Base-by-base conservation (phyloP, 30 jellyfish, hydroid and myxozoan genomes). In the Aurelia aurita region DNA sequence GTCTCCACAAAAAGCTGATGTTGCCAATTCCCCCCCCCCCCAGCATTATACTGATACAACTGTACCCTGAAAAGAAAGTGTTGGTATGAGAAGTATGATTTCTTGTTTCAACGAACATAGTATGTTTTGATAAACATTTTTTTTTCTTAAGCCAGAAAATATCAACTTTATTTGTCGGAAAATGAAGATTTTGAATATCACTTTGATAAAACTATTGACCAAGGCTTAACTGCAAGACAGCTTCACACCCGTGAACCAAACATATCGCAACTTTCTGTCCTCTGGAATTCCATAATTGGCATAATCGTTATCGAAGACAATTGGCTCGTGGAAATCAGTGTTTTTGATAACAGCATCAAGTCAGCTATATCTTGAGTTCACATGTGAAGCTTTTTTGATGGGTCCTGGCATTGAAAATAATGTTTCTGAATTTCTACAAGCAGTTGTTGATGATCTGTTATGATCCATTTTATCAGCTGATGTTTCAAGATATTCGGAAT, bases 1-100 rank as follows among this genome's bases (percentile, higher is more conserved):
- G 6, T 58, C 27, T 61, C 84, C 90, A 79, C 22, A 63, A 11
- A 61, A 79, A 79, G 54, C 61, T 18, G 29, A 53, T 44, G 53
- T 79, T 79, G 47, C 90, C 90, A 34, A 79, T 79, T 27, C 43
- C 4, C 13, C 70, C n/a, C n/a, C n/a, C n/a, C 83, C 20, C 90
- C 90, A 59, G 72, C 45, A 51, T 79, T 79, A 25, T 79, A 64
- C 63, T 62, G 35, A 3, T 16, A 79, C 54, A 79, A 19, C 90
- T 79, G 90, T 18, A 79, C 60, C 28, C 90, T 79, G 32, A 8
- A 25, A 76, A 15, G 51, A 28, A 72, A 49, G 73, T 72, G 69
- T 53, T 53, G 3, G 64, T 53, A 53, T 53, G 64, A 53, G 64
- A 3, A 53, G 25, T 2, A 53, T 53, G 6, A 14, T 53, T 2